phyloP scores from a whole-genome alignment of 2,797 vertebrate species.

The Phalloptychus januarius region DNA sequence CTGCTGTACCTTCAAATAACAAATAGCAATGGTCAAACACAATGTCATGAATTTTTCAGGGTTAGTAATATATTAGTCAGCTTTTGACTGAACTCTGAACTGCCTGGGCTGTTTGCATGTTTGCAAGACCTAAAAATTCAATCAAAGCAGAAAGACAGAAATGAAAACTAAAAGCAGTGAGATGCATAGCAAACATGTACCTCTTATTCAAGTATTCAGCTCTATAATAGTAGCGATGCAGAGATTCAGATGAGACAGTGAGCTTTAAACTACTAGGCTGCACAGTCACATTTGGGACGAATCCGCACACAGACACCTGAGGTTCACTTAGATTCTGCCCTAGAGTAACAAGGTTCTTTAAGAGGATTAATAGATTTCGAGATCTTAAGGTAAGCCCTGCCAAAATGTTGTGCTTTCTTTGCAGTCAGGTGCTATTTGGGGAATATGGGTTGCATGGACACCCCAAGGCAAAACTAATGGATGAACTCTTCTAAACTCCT shows the following conservation, averaged over 20 bases:
- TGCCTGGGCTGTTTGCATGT: not conserved
- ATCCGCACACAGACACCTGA: constrained; percentile 50
- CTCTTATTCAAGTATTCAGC: not conserved
- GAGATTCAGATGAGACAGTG: constrained; percentile 17
- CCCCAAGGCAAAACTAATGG: constrained; percentile 62
- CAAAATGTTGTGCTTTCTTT: constrained; percentile 49
- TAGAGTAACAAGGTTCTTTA: constrained; percentile 52
- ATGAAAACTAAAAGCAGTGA: not conserved
- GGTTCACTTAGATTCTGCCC: constrained; percentile 55
- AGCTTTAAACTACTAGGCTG: constrained; percentile 50
- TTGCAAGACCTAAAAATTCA: not conserved
- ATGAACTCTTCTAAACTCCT: constrained; percentile 48
- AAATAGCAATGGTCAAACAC: not conserved
- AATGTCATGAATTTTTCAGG: not conserved
- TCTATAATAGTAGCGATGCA: not conserved
- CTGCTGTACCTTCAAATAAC: not conserved
- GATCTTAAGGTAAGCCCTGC: constrained; percentile 60
- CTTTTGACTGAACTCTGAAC: not conserved
- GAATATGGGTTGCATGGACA: constrained; percentile 44
- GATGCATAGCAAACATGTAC: not conserved
- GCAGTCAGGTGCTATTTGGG: constrained; percentile 44
- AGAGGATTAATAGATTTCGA: constrained; percentile 70
- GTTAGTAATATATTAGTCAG: not conserved
- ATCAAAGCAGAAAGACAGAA: not conserved
- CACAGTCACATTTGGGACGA: constrained; percentile 50